Evolutionary conservation across 2,888 invertebrate genomes (phyloP).

Genomic region (Petrolisthes cinctipes): DNA sequence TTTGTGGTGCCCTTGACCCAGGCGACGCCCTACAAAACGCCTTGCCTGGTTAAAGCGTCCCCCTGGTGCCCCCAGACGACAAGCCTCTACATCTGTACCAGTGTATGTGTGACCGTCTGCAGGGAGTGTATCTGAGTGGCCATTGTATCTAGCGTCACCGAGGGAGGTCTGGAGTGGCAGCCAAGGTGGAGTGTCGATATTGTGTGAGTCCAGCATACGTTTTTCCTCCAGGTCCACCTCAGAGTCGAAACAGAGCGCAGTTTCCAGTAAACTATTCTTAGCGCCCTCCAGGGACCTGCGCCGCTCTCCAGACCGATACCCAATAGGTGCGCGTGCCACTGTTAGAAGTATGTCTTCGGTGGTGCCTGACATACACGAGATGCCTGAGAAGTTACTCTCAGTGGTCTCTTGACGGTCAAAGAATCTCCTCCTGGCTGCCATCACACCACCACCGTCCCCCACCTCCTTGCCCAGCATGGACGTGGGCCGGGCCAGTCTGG

Average conservation of each 20-base stretch:
- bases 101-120: background rate
- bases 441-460: constrained; percentile 37
- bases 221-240: constrained; percentile 51
- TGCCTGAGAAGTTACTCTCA: constrained; percentile 45
- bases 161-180: constrained; percentile 49
- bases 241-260: constrained; percentile 48
- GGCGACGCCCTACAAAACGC: constrained; percentile 70
- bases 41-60: constrained; percentile 33
- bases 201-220: constrained; percentile 58
- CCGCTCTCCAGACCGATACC: constrained; percentile 14
- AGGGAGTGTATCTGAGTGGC: constrained; percentile 32
- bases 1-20: constrained; percentile 75
- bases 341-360: constrained; percentile 45
- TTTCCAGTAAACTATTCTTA: constrained; percentile 35
- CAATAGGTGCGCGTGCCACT: constrained; percentile 35
- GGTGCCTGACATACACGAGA: constrained; percentile 37
- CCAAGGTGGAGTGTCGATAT: constrained; percentile 60
- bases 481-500: background rate
- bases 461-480: constrained; percentile 38
- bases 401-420: constrained; percentile 46
- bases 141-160: constrained; percentile 23
- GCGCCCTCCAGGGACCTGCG: constrained; percentile 45
- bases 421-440: constrained; percentile 43
- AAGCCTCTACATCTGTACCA: constrained; percentile 35
- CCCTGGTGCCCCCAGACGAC: background rate